These are phyloP conservation scores for Labia minor DNA, from an alignment of 2,888 invertebrate species.

Conservation along the genomic window DNA sequence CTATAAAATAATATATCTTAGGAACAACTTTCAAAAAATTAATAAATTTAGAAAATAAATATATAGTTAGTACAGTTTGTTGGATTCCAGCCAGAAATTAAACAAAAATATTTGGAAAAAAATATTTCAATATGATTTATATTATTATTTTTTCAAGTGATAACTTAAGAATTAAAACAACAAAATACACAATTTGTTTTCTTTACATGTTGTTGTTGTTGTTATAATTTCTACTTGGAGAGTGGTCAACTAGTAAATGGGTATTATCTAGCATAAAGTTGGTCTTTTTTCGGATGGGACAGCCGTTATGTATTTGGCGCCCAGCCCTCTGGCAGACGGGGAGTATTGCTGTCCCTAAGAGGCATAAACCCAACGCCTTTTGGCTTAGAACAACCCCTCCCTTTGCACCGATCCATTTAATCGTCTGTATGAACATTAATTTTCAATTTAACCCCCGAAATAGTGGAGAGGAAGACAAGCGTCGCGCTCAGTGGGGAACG, in stretches of 20 bases:
- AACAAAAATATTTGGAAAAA: too few species aligned
- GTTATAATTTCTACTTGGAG: background rate
- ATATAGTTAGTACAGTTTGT: too few species aligned
- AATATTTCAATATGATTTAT: too few species aligned
- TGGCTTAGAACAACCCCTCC: constrained; percentile 2
- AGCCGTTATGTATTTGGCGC: constrained; percentile 1
- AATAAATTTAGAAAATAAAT: too few species aligned
- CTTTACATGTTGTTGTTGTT: background rate
- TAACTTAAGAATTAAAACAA: too few species aligned
- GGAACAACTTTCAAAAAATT: too few species aligned
- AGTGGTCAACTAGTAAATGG: constrained; percentile 13
- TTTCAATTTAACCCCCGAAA: background rate
- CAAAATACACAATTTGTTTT: too few species aligned
- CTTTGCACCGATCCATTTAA: constrained; percentile 13
- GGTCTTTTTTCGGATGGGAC: background rate
- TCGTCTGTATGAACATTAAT: constrained; percentile 13
- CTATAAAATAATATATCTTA: too few species aligned
- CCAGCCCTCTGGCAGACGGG: background rate
- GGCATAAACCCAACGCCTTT: background rate
- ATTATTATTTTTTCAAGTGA: too few species aligned
- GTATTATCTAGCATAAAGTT: constrained; percentile 5
- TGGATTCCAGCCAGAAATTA: too few species aligned
- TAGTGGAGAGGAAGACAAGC: too few species aligned
- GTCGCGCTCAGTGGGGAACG: too few species aligned
- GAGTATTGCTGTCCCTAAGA: background rate